Conservation (phyloP, 2,888 invertebrate species). For the Subacronicta megacephala region DNA sequence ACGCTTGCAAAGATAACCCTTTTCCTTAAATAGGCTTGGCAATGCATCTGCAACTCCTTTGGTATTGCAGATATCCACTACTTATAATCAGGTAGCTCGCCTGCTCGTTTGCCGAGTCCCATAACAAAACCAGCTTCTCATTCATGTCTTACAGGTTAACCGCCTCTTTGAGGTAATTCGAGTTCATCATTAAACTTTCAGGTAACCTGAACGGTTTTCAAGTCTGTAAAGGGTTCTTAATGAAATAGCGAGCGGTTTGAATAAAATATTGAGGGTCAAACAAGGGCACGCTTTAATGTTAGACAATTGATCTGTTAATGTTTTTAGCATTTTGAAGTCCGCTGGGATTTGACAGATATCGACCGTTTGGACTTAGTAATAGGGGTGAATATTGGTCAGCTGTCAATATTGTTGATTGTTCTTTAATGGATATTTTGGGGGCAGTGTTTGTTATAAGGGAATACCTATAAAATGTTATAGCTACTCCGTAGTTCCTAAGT, state of each 20-base stretch:
- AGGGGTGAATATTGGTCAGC: neutral
- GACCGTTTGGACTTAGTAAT: neutral
- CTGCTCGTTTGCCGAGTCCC: no score
- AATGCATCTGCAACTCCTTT: no score
- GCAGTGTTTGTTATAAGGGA: conserved; percentile 1
- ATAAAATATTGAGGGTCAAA: conserved; percentile 53
- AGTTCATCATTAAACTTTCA: conserved; percentile 52
- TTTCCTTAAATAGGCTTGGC: no score
- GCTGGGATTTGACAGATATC: neutral
- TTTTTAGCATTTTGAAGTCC: neutral
- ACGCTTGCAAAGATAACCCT: no score
- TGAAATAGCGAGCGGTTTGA: conserved; percentile 50
- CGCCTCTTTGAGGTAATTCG: conserved; percentile 31
- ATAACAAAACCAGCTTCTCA: no score
- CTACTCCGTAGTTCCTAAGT: no score
- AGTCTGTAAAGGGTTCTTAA: conserved; percentile 49
- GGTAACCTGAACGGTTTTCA: conserved; percentile 42
- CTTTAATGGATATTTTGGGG: conserved; percentile 1
- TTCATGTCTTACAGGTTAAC: neutral
- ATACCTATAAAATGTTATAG: neutral
- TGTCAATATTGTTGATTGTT: neutral
- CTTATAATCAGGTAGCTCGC: no score
- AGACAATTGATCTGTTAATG: neutral
- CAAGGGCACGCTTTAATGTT: conserved; percentile 5
- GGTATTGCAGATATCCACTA: no score